phyloP scores from a whole-genome alignment of 2,113 vertebrate genomes.

The Podiceps cristatus region DNA sequence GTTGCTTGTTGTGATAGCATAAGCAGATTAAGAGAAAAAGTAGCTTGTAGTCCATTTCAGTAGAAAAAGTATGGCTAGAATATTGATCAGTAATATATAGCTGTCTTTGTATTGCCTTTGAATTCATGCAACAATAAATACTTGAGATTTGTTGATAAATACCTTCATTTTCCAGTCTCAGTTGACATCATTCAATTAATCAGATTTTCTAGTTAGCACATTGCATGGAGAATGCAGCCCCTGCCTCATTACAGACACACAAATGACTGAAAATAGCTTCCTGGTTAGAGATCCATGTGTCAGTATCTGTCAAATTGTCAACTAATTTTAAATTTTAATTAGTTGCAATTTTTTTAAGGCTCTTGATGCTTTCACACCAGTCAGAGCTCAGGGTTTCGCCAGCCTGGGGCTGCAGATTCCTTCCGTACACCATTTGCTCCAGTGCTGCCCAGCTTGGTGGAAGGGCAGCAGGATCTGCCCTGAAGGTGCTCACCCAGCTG shows the following conservation, averaged over 20 bases:
- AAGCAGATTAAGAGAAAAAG: not conserved
- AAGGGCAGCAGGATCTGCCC: not conserved
- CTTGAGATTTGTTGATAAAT: not conserved
- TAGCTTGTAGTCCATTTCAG: not conserved
- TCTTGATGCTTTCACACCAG: not conserved
- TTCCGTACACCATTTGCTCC: not conserved
- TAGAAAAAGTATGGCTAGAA: not conserved
- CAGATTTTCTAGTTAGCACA: conserved; percentile 2
- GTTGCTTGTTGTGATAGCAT: not conserved
- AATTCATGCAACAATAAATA: not conserved
- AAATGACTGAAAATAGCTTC: conserved; percentile 46
- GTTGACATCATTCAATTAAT: not conserved
- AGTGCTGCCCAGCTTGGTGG: accelerated
- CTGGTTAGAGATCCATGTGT: conserved; percentile 30
- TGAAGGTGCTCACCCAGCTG: not conserved
- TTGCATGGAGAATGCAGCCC: not conserved
- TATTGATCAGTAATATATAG: not conserved
- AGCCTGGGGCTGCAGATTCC: not conserved
- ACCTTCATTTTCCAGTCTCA: not conserved
- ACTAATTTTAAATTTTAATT: conserved; percentile 45
- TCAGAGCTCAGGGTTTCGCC: not conserved
- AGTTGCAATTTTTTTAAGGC: not conserved
- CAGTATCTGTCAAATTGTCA: conserved; percentile 40
- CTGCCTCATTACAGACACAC: not conserved
- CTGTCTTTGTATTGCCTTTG: not conserved